Conservation (phyloP, 2,113 vertebrate genomes). For the Melanostigma gelatinosum region DNA sequence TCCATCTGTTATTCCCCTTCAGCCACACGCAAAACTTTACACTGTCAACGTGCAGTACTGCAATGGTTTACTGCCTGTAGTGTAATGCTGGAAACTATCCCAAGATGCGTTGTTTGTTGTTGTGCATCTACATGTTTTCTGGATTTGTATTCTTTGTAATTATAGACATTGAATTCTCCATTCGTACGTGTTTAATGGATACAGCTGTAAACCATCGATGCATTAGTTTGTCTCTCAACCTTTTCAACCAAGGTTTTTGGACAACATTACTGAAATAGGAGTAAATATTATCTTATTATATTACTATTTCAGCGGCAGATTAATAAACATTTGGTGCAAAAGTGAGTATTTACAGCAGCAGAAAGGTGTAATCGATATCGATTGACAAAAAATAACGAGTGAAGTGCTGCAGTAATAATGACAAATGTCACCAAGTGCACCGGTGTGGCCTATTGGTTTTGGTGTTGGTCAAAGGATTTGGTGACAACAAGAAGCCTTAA, state of each 20-base stretch:
- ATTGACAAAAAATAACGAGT: no score
- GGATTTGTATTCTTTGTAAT: not conserved
- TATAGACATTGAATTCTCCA: not conserved
- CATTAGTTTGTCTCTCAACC: not conserved
- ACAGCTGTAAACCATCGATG: not conserved
- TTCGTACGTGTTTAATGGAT: not conserved
- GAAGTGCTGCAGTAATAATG: no score
- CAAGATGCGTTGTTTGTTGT: not conserved
- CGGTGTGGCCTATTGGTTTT: no score
- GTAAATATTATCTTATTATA: not conserved
- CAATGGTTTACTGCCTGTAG: no score
- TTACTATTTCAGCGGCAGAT: not conserved
- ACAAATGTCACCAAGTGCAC: no score
- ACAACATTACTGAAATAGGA: not conserved
- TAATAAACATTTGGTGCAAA: not conserved
- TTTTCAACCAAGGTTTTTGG: not conserved
- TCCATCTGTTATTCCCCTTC: constrained; percentile 48
- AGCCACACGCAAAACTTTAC: constrained; percentile 38
- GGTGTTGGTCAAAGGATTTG: no score
- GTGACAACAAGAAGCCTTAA: not conserved
- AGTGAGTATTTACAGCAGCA: not conserved
- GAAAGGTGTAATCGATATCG: not conserved
- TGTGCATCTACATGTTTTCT: not conserved
- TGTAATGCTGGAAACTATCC: not conserved
- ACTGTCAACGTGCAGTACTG: not conserved